Conservation (phyloP, 1,140 invertebrate genomes). For the Drosophila carrolli region DNA sequence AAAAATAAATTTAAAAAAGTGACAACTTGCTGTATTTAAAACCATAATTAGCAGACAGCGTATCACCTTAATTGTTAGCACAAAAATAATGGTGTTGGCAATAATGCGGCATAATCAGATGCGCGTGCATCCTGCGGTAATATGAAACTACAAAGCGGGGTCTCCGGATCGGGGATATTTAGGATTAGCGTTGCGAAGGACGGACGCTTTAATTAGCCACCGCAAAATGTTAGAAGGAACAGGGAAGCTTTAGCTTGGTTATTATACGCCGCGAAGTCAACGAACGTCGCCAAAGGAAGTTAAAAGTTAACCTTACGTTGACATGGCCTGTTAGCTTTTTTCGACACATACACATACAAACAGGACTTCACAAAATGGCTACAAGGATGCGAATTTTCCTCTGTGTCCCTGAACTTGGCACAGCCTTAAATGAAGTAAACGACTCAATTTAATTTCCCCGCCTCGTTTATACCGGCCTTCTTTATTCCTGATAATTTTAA, state of each 20-base stretch:
- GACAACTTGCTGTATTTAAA: no score
- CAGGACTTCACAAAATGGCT: conserved; percentile 20
- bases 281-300: conserved; percentile 22
- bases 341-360: neutral
- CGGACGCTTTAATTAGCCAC: conserved; percentile 23
- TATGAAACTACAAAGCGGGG: conserved; percentile 28
- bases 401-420: conserved; percentile 25
- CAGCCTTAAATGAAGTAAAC: conserved; percentile 41
- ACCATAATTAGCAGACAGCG: neutral
- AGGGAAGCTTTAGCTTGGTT: conserved; percentile 13
- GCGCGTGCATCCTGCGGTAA: conserved; percentile 42
- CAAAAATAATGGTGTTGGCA: conserved; percentile 5
- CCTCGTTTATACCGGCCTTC: conserved; percentile 28
- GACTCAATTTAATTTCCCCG: conserved; percentile 55
- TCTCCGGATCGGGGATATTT: conserved; percentile 21
- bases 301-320: conserved; percentile 12
- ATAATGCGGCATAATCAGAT: conserved; percentile 30
- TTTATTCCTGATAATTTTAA: conserved; percentile 42
- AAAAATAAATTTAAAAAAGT: no score
- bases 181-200: conserved; percentile 44
- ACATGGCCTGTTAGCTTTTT: conserved; percentile 37
- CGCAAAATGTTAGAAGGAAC: conserved; percentile 3
- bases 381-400: conserved; percentile 11
- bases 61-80: conserved; percentile 15
- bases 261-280: conserved; percentile 57